Evolutionary conservation across 2,797 vertebrate species (phyloP), one percentile per base, ranked within the genome.

Genomic region (Phrynocephalus forsythii): DNA sequence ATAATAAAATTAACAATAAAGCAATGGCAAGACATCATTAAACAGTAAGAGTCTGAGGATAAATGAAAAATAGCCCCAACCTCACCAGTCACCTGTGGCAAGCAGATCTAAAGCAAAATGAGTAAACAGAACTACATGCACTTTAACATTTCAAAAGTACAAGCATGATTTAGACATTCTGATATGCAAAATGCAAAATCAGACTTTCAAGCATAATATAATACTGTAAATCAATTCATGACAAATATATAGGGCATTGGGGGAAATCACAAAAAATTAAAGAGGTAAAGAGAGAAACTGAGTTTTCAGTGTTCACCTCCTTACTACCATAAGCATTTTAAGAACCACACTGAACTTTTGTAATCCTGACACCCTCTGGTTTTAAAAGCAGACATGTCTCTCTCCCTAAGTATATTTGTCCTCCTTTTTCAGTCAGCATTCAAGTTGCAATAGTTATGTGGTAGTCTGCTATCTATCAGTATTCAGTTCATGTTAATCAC

Each of bases 1-100:
- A 81, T 81, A 63, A 63, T 86, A 66, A 86, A 86, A 86, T 86
- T 66, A 86, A 48, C 33, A 73, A n/a, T 81, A 81, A 86, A 81
- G 73, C 69, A 81, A 81, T 73, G 52, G 26, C 33, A 81, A 80
- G 79, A 48, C 3, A 73, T 72, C 26, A 73, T 81, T 66, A 86
- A 86, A 60, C 52, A 81, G 77, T 75, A 86, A n/a, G 52, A 48
- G 79, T 18, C 18, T 24, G n/a, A 72, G 33, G 73, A 30, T 30
- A 81, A 73, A 73, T 81, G 24, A 66, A 73, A 81, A 81, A 63
- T 86, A 72, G 24, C 10, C 52, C 72, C 76, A 66, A 22, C 15
- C 79, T 71, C 33, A 63, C 16, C 28, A 50, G 13, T 84, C 52
- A 66, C 33, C 33, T 63, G 20, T 79, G 79, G 80, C 52, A 63